Percentiles rank a stretch among this genome's conserved stretches.
Evolutionary conservation across 2,113 vertebrate genomes (phyloP).

Genomic region (Lutjanus erythropterus): DNA sequence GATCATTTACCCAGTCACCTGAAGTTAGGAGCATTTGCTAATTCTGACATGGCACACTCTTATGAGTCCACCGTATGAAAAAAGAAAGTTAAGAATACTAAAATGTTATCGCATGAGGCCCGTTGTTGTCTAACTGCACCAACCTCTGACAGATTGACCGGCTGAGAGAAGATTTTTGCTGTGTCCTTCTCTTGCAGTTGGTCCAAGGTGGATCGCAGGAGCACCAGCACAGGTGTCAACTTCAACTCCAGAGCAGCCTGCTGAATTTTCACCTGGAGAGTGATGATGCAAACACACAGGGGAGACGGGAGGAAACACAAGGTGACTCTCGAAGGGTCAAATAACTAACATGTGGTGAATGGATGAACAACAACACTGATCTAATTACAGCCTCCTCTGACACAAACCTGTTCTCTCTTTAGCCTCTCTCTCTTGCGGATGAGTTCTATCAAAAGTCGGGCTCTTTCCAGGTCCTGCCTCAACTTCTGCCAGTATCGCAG

Average conservation of each 20-base stretch:
- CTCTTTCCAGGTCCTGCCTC: constrained; percentile 95
- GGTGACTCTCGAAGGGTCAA: constrained; percentile 5
- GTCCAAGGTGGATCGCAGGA: constrained; percentile 93
- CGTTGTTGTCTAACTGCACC: constrained; percentile 62
- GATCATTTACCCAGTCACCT: no score
- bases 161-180: constrained; percentile 93
- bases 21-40: no score
- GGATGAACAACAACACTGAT: neutral
- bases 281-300: constrained; percentile 18
- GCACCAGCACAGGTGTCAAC: constrained; percentile 92
- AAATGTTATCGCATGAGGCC: no score
- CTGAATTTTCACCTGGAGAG: constrained; percentile 91
- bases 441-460: constrained; percentile 94
- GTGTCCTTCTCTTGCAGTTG: constrained; percentile 96
- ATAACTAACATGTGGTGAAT: neutral
- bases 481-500: constrained; percentile 98
- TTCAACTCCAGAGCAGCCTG: constrained; percentile 94
- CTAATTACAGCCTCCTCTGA: neutral
- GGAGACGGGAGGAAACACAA: constrained; percentile 6
- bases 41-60: no score
- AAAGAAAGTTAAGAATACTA: no score
- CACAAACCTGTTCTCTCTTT: constrained; percentile 94
- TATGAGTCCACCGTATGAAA: no score
- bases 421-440: constrained; percentile 98
- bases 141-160: constrained; percentile 95